Conservation (phyloP, 2,888 invertebrate genomes). For the Lithodes maja region DNA sequence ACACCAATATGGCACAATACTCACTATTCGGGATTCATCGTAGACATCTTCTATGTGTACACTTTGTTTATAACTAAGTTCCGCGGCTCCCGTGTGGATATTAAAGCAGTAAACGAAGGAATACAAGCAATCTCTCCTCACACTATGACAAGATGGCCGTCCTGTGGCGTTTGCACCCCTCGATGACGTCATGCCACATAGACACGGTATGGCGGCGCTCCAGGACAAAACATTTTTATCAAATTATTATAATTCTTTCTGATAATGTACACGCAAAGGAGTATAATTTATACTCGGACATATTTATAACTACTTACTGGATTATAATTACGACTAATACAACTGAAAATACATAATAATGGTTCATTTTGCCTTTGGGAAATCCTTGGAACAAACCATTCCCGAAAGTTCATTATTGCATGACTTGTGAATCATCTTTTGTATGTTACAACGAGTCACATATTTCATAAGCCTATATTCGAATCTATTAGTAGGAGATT, state of each 20-base stretch:
- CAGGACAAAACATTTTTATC: conserved; percentile 6
- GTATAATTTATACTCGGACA: no score
- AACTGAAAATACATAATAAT: background rate
- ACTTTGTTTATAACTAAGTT: background rate
- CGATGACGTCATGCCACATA: conserved; percentile 65
- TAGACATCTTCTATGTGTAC: conserved; percentile 52
- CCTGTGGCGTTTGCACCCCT: conserved; percentile 46
- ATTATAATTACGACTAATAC: background rate
- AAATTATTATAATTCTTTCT: background rate
- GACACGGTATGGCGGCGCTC: conserved; percentile 44
- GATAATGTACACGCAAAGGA: background rate
- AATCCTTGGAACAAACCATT: no score
- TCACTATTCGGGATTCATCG: conserved; percentile 65
- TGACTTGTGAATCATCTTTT: background rate
- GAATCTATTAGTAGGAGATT: no score
- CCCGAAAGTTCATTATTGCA: background rate
- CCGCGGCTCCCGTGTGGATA: background rate
- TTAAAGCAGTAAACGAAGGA: conserved; percentile 25
- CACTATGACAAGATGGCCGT: conserved; percentile 64
- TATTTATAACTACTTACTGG: background rate
- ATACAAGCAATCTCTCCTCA: conserved; percentile 48
- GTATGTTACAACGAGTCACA: background rate
- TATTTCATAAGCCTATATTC: no score
- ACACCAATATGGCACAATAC: background rate
- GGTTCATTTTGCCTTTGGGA: no score